Conservation (phyloP, 2,113 vertebrate genomes). For the Anolis carolinensis region DNA sequence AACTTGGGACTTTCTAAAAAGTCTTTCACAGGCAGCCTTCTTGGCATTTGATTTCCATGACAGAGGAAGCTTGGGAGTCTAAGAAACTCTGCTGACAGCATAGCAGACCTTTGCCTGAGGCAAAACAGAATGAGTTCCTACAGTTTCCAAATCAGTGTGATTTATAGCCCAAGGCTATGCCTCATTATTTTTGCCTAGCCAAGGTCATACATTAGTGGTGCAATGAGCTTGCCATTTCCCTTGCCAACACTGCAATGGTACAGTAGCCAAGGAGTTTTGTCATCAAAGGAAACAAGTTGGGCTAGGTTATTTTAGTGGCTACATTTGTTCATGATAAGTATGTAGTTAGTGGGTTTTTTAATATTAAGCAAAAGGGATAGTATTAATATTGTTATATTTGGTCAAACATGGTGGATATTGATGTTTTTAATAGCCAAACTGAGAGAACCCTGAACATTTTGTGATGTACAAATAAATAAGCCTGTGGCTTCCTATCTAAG, state of each 20-base stretch:
- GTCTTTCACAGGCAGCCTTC: slow-evolving; percentile 59
- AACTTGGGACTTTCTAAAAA: slow-evolving; percentile 57
- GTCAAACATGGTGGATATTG: background rate
- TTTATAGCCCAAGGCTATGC: slow-evolving; percentile 66
- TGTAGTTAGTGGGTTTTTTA: slow-evolving; percentile 2
- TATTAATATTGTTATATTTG: background rate
- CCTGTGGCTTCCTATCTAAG: slow-evolving; percentile 40
- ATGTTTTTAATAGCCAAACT: background rate
- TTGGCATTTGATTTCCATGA: slow-evolving; percentile 60
- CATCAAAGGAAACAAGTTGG: slow-evolving; percentile 6
- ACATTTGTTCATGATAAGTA: background rate
- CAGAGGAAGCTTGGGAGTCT: slow-evolving; percentile 43
- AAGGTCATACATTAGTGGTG: slow-evolving; percentile 53
- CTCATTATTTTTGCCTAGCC: slow-evolving; percentile 60
- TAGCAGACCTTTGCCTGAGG: slow-evolving; percentile 68
- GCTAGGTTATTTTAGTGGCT: background rate
- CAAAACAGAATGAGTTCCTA: slow-evolving; percentile 62
- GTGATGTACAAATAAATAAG: slow-evolving; percentile 25
- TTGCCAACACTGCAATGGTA: slow-evolving; percentile 31
- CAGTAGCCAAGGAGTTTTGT: background rate
- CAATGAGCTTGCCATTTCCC: slow-evolving; percentile 2
- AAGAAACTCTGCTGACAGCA: slow-evolving; percentile 62
- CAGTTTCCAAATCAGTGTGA: slow-evolving; percentile 37
- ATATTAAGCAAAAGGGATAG: background rate
- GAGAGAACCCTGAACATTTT: slow-evolving; percentile 32